phyloP scores from a whole-genome alignment of 2,113 vertebrate species.

The Melospiza georgiana region DNA sequence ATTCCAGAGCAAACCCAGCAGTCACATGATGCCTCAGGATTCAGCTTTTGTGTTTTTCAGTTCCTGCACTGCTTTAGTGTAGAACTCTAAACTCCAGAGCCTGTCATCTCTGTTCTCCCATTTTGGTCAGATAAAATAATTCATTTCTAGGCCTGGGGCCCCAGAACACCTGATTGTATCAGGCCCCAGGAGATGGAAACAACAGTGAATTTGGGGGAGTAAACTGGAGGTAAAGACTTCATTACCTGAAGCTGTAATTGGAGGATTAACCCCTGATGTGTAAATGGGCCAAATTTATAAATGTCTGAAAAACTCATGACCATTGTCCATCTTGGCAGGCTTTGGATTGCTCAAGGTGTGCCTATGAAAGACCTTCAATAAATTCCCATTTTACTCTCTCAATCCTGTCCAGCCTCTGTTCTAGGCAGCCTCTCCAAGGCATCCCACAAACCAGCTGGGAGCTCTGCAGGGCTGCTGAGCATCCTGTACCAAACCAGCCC shows the following conservation, averaged over 20 bases:
- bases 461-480: neutral
- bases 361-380: too few relatives aligned
- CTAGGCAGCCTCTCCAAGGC: neutral
- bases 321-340: too few relatives aligned
- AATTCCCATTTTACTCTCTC: neutral
- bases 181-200: neutral
- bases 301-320: neutral
- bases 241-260: neutral
- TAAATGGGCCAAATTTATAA: neutral
- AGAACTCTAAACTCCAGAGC: too few relatives aligned
- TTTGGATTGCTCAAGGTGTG: neutral
- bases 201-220: accelerated
- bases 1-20: neutral
- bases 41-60: neutral
- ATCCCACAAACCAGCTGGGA: neutral
- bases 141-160: neutral
- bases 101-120: neutral
- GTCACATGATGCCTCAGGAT: accelerated
- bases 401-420: neutral
- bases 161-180: too few relatives aligned
- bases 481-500: neutral
- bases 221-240: neutral
- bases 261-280: neutral
- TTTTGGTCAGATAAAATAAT: neutral
- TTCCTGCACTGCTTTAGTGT: neutral